Evolutionary conservation across 1,140 invertebrate species (phyloP).

Genomic region (Phenacoccus solenopsis): DNA sequence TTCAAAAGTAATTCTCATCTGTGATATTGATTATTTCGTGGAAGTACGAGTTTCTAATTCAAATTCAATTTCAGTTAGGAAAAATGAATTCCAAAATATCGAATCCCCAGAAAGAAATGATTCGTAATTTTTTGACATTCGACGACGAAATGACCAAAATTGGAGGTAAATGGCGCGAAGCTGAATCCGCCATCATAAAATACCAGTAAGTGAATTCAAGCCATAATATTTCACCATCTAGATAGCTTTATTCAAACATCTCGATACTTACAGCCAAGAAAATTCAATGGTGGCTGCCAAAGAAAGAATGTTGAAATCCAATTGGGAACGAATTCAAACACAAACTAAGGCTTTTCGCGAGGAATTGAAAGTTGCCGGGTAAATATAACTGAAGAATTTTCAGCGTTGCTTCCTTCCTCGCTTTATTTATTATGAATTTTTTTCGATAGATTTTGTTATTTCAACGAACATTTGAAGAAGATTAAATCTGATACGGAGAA

Average conservation of each 20-base stretch:
- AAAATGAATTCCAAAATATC: constrained; percentile 36
- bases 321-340: constrained; percentile 42
- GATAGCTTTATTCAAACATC: neutral
- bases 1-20: neutral
- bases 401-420: neutral
- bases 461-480: neutral
- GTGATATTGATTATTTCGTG: neutral
- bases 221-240: too few species aligned
- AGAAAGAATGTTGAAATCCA: constrained; percentile 41
- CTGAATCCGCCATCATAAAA: constrained; percentile 44
- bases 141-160: constrained; percentile 50
- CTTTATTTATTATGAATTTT: neutral
- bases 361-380: neutral
- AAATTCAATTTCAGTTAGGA: constrained; percentile 32
- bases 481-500: neutral
- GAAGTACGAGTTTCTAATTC: neutral
- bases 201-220: constrained; percentile 40
- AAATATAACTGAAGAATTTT: neutral
- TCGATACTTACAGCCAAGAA: constrained; percentile 31
- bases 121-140: constrained; percentile 44
- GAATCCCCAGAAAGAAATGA: constrained; percentile 39
- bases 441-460: neutral
- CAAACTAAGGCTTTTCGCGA: constrained; percentile 30
- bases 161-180: constrained; percentile 43
- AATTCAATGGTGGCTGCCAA: constrained; percentile 39